Conservation (phyloP, 2,888 invertebrate genomes). For the Agrochola litura region DNA sequence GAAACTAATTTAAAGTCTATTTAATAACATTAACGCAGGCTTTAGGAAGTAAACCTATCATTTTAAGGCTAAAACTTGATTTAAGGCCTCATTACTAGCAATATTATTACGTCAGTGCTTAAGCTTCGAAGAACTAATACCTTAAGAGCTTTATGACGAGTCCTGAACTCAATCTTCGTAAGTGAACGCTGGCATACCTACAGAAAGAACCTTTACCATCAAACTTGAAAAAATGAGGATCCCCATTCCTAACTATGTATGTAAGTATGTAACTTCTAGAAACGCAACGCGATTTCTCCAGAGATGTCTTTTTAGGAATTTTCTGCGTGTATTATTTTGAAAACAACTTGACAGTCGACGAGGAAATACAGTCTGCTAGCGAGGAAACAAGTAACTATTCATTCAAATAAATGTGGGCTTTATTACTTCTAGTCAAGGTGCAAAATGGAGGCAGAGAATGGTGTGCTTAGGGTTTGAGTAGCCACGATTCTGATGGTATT, state of each 20-base stretch:
- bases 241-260: constrained; percentile 12
- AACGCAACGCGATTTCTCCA: constrained; percentile 50
- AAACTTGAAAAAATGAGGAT: constrained; percentile 28
- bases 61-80: constrained; percentile 14
- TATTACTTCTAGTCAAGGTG: background rate
- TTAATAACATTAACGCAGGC: constrained; percentile 3
- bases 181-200: constrained; percentile 46
- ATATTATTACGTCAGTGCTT: constrained; percentile 4
- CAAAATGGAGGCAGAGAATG: background rate
- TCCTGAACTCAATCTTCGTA: constrained; percentile 58
- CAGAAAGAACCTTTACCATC: constrained; percentile 32
- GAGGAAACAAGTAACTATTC: background rate
- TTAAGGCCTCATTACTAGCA: background rate
- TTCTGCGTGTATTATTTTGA: constrained; percentile 64
- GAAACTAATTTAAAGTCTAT: constrained; percentile 13
- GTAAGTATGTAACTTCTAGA: constrained; percentile 23
- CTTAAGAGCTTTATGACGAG: constrained; percentile 36
- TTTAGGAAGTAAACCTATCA: background rate
- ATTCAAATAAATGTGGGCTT: constrained; percentile 19
- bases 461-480: constrained; percentile 4
- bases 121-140: constrained; percentile 42
- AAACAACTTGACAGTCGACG: constrained; percentile 41
- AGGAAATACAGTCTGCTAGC: constrained; percentile 9
- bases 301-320: constrained; percentile 61
- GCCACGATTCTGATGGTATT: background rate